These are phyloP conservation scores for Meandrusa payeni DNA, from an alignment of 2,888 invertebrate genomes.

Conservation along the genomic window DNA sequence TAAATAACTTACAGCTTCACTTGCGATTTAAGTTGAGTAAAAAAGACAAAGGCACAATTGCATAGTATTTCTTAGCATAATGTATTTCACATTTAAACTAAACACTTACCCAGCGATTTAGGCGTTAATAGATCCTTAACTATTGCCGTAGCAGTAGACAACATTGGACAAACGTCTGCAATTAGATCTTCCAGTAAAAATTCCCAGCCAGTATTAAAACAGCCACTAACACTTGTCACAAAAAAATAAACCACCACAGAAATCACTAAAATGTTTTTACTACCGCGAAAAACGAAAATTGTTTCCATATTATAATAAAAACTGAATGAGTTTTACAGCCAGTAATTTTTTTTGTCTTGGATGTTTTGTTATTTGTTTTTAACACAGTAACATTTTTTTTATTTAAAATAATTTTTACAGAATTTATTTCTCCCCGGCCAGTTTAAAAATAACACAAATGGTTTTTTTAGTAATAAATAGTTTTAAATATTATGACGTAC, in stretches of 20 bases:
- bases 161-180: conserved; percentile 52
- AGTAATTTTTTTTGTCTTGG: neutral
- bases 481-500: conserved; percentile 19
- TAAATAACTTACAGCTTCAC: too few relatives aligned
- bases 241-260: conserved; percentile 39
- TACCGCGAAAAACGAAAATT: conserved; percentile 29
- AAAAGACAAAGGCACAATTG: too few relatives aligned
- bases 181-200: conserved; percentile 54
- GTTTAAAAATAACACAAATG: neutral
- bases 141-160: conserved; percentile 45
- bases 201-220: conserved; percentile 57
- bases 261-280: conserved; percentile 36
- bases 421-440: conserved; percentile 18
- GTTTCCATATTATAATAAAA: conserved; percentile 22
- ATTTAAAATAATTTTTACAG: conserved; percentile 25
- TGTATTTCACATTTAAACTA: too few relatives aligned
- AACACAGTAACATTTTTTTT: conserved; percentile 27
- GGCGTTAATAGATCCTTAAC: conserved; percentile 51
- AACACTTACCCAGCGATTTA: conserved; percentile 28
- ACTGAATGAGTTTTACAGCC: too few relatives aligned
- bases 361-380: neutral
- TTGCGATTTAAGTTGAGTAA: too few relatives aligned
- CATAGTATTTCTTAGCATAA: too few relatives aligned
- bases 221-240: conserved; percentile 42
- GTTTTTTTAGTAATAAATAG: conserved; percentile 13